A percentile compares a stretch with the other conserved stretches of the same genome.
phyloP scores from a whole-genome alignment of 2,113 vertebrate species.

The Zosterops japonicus region DNA sequence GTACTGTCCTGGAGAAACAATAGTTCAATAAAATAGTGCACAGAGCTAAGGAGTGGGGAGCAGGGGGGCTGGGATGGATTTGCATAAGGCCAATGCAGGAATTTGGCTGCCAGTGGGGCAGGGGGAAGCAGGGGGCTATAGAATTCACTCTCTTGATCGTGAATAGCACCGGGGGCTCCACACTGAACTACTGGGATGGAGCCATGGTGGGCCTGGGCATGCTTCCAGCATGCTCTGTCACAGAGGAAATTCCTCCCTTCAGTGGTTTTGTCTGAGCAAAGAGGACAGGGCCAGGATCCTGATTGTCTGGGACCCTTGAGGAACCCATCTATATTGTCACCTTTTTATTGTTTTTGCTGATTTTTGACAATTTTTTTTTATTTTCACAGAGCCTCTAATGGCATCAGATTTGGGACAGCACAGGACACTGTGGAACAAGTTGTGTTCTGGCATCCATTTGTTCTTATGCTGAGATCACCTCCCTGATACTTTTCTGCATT shows the following conservation, averaged over 20 bases:
- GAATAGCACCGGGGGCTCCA: constrained; percentile 22
- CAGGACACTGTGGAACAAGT: neutral
- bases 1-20: neutral
- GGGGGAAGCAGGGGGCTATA: constrained; percentile 28
- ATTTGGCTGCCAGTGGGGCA: constrained; percentile 21
- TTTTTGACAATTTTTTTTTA: no score
- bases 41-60: neutral
- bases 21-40: neutral
- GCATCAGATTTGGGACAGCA: neutral
- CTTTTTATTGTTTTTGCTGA: neutral
- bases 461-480: neutral
- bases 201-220: constrained; percentile 43
- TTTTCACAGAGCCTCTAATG: fast-evolving
- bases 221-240: neutral
- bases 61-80: neutral
- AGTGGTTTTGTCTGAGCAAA: neutral
- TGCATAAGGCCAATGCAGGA: constrained; percentile 4
- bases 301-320: neutral
- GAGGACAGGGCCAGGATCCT: neutral
- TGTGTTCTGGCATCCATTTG: neutral
- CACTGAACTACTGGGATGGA: constrained; percentile 4
- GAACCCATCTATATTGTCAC: neutral
- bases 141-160: constrained; percentile 21
- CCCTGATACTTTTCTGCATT: neutral
- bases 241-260: constrained; percentile 40